Conservation (phyloP, 2,113 vertebrate genomes). For the Spermophilus dauricus region DNA sequence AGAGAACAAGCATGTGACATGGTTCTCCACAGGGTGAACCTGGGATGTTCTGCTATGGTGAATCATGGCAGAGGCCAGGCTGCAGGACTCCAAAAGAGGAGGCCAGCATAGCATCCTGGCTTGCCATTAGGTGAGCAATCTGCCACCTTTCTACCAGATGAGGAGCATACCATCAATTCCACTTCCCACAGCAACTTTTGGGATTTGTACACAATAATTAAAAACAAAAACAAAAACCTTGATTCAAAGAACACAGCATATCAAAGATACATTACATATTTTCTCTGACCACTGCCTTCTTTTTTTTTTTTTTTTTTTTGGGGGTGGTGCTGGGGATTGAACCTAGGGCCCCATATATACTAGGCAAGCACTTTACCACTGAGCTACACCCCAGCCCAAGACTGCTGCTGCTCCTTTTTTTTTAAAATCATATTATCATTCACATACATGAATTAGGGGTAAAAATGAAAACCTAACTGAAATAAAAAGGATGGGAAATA, state of each 20-base stretch:
- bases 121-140: neutral
- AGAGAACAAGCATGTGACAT: slow-evolving; percentile 6
- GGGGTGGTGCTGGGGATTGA: too few relatives aligned
- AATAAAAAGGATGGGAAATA: slow-evolving; percentile 23
- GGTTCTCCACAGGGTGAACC: neutral
- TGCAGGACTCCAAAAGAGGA: neutral
- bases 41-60: neutral
- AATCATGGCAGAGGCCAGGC: neutral
- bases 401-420: neutral
- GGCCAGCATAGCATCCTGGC: neutral
- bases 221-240: neutral
- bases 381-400: too few relatives aligned
- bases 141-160: neutral
- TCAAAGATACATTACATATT: neutral
- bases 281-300: neutral
- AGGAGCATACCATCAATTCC: neutral
- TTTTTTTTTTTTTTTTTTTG: too few relatives aligned
- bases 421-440: neutral
- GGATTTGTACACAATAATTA: neutral
- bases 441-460: neutral
- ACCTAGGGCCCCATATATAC: too few relatives aligned
- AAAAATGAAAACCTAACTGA: neutral
- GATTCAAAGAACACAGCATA: slow-evolving; percentile 2
- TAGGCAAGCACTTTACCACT: too few relatives aligned
- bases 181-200: neutral